A percentile compares a stretch with the other conserved stretches of the same genome.
Evolutionary conservation across 2,113 vertebrate genomes (phyloP).

Genomic region (Casuarius casuarius): DNA sequence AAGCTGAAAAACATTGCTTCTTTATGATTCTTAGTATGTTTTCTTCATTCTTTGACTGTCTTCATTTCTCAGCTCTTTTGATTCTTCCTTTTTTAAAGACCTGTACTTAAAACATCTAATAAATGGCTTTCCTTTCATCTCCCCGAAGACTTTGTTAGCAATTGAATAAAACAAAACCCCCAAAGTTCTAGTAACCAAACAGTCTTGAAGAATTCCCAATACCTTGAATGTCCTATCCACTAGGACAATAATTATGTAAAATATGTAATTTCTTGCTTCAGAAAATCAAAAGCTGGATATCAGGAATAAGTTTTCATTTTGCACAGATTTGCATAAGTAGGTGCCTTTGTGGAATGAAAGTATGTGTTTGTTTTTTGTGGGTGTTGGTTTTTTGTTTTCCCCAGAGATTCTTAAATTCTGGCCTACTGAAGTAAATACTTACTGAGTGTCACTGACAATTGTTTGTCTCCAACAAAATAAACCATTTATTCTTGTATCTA

Average conservation of each 20-base stretch:
- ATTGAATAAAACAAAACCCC: background rate
- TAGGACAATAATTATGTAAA: background rate
- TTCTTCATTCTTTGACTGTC: background rate
- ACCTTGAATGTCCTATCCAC: background rate
- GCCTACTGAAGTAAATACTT: background rate
- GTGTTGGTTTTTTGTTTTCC: background rate
- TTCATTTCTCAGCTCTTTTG: background rate
- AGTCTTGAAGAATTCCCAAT: background rate
- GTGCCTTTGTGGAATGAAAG: background rate
- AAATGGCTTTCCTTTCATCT: background rate
- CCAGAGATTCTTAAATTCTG: background rate
- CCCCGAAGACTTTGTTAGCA: background rate
- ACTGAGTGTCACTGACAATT: background rate
- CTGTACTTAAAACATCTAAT: background rate
- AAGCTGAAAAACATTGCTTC: background rate
- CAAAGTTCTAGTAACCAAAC: background rate
- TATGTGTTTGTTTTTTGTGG: too few relatives aligned
- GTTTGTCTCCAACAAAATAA: background rate
- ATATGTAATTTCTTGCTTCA: background rate
- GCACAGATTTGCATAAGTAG: accelerated
- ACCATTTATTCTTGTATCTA: background rate
- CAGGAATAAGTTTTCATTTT: background rate
- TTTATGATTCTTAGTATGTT: background rate
- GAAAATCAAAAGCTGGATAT: background rate
- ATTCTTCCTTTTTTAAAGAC: background rate